Evolutionary conservation across 1,140 invertebrate genomes (phyloP).

Genomic region (Caenorhabditis brenneri): DNA sequence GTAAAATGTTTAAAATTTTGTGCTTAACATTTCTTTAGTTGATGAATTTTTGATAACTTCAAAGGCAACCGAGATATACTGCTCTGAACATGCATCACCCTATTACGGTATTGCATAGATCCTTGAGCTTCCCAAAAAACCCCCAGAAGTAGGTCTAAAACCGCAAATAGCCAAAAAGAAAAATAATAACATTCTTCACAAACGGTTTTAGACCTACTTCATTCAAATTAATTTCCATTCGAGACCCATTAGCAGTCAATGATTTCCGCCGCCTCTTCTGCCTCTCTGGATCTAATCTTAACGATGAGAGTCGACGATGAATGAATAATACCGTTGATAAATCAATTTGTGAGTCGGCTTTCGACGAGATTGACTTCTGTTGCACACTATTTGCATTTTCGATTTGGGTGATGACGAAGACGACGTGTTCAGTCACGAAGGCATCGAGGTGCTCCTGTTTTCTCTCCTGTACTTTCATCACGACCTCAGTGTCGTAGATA

Average conservation of each 20-base stretch:
- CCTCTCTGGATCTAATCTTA: not conserved
- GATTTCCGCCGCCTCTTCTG: too few species aligned
- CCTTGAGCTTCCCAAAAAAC: too few species aligned
- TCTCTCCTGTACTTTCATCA: constrained; percentile 69
- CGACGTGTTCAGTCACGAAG: constrained; percentile 67
- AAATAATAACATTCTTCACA: too few species aligned
- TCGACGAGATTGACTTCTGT: constrained; percentile 43
- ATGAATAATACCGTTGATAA: constrained; percentile 38
- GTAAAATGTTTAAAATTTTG: too few species aligned
- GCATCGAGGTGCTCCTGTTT: constrained; percentile 69
- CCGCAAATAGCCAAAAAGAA: not conserved
- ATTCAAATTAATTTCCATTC: not conserved
- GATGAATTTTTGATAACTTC: too few species aligned
- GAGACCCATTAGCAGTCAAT: not conserved
- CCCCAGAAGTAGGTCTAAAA: not conserved
- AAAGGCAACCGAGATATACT: too few species aligned
- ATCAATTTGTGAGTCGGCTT: constrained; percentile 47
- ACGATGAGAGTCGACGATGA: not conserved
- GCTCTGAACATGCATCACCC: too few species aligned
- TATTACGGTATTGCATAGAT: too few species aligned
- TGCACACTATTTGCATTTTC: constrained; percentile 1
- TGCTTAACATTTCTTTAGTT: too few species aligned
- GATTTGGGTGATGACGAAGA: constrained; percentile 67
- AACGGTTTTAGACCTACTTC: constrained; percentile 24
- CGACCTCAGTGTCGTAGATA: constrained; percentile 70